A percentile compares a stretch with the other conserved stretches of the same genome.
phyloP scores from a whole-genome alignment of 2,888 invertebrate species.

The Cheiracanthium punctorium region DNA sequence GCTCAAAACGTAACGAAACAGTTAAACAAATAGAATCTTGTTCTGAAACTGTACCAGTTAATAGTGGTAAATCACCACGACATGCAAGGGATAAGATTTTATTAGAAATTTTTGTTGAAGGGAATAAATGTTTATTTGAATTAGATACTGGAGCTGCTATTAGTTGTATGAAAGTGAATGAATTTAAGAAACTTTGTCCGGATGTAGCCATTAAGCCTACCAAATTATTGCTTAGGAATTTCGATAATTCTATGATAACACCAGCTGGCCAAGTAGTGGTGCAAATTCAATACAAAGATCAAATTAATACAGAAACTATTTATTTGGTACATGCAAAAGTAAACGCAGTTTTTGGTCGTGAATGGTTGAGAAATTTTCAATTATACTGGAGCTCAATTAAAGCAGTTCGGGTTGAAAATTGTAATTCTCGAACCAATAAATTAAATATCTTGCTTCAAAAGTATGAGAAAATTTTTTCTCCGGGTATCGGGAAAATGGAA shows the following conservation, averaged over 20 bases:
- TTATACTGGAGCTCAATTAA: constrained; percentile 51
- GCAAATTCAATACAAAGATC: constrained; percentile 47
- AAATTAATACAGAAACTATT: constrained; percentile 46
- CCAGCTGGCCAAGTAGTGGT: constrained; percentile 50
- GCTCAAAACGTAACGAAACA: constrained; percentile 51
- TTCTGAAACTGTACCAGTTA: constrained; percentile 53
- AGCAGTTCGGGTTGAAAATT: constrained; percentile 44
- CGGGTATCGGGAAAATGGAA: constrained; percentile 45
- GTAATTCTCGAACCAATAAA: constrained; percentile 48
- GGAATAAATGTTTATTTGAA: constrained; percentile 47
- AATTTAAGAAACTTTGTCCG: constrained; percentile 49
- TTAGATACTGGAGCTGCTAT: constrained; percentile 51
- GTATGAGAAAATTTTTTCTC: constrained; percentile 43
- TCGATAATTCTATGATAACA: constrained; percentile 52
- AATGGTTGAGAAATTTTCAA: constrained; percentile 52
- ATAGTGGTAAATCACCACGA: constrained; percentile 52
- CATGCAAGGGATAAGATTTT: constrained; percentile 54
- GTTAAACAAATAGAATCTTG: constrained; percentile 54
- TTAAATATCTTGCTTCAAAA: constrained; percentile 51
- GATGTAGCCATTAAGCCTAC: constrained; percentile 55
- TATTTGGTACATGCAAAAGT: constrained; percentile 53
- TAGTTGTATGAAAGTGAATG: constrained; percentile 43
- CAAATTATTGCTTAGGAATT: constrained; percentile 51
- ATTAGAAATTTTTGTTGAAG: constrained; percentile 51
- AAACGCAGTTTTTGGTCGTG: constrained; percentile 51